Evolutionary conservation across 2,888 invertebrate genomes (phyloP).

Genomic region (Gisinianus flammeolus): DNA sequence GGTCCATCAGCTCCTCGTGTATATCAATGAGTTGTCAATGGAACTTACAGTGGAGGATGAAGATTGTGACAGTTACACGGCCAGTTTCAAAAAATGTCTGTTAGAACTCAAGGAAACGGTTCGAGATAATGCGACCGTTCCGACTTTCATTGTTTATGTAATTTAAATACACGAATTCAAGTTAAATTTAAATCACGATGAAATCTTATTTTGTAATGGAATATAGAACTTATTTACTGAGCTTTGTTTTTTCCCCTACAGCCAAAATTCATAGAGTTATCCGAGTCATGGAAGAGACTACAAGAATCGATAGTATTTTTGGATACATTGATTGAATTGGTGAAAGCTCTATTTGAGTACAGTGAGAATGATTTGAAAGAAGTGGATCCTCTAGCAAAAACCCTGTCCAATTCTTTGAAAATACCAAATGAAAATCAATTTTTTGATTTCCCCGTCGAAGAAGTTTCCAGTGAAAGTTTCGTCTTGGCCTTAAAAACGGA

Average conservation of each 20-base stretch:
- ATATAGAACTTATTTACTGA: neutral
- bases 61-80: neutral
- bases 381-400: conserved; percentile 45
- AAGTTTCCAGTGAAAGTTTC: conserved; percentile 40
- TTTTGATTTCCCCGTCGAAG: conserved; percentile 45
- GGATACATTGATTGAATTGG: conserved; percentile 34
- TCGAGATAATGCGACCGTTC: conserved; percentile 28
- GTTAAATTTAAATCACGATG: neutral
- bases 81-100: conserved; percentile 9
- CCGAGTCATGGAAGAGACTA: conserved; percentile 47
- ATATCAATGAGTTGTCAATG: conserved; percentile 44
- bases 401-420: conserved; percentile 11
- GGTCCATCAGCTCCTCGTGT: conserved; percentile 54
- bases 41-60: conserved; percentile 43
- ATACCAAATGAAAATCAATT: conserved; percentile 47
- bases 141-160: conserved; percentile 45
- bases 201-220: too few relatives aligned
- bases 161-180: neutral
- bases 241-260: conserved; percentile 6
- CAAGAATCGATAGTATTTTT: conserved; percentile 48
- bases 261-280: conserved; percentile 49
- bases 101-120: conserved; percentile 31
- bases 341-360: conserved; percentile 33
- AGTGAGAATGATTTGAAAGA: conserved; percentile 41
- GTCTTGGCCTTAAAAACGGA: conserved; percentile 44